These are phyloP conservation scores for Crenichthys baileyi DNA, from an alignment of 2,797 vertebrate species.

Conservation along the genomic window DNA sequence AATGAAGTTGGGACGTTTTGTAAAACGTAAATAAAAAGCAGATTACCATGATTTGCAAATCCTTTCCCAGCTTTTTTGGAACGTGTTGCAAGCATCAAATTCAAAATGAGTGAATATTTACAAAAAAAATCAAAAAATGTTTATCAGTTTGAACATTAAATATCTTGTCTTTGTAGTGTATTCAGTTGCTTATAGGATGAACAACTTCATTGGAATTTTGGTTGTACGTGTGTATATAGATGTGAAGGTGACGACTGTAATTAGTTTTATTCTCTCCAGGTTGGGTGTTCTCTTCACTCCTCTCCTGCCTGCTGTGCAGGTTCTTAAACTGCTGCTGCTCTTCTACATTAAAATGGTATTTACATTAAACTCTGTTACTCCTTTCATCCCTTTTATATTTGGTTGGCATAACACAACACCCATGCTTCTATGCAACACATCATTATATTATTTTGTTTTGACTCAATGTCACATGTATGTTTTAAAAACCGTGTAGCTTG, in stretches of 20 bases:
- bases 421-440: not conserved
- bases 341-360: constrained; percentile 95
- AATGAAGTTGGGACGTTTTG: too few relatives aligned
- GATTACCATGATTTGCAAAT: not conserved
- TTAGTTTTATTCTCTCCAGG: constrained; percentile 77
- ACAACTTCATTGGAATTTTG: too few relatives aligned
- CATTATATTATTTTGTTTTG: too few relatives aligned
- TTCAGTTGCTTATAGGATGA: too few relatives aligned
- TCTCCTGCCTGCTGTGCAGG: constrained; percentile 87
- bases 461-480: too few relatives aligned
- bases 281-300: constrained; percentile 90
- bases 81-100: too few relatives aligned
- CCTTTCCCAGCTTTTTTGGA: too few relatives aligned
- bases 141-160: too few relatives aligned
- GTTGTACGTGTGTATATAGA: too few relatives aligned
- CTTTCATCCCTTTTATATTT: not conserved
- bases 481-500: not conserved
- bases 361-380: not conserved
- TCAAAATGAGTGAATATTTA: too few relatives aligned
- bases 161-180: too few relatives aligned
- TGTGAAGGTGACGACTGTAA: not conserved
- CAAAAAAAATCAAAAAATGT: too few relatives aligned
- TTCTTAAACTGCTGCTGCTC: constrained; percentile 87
- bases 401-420: not conserved
- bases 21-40: not conserved